phyloP scores from a whole-genome alignment of 2,888 invertebrate genomes.

The Lithophane ornitopus region DNA sequence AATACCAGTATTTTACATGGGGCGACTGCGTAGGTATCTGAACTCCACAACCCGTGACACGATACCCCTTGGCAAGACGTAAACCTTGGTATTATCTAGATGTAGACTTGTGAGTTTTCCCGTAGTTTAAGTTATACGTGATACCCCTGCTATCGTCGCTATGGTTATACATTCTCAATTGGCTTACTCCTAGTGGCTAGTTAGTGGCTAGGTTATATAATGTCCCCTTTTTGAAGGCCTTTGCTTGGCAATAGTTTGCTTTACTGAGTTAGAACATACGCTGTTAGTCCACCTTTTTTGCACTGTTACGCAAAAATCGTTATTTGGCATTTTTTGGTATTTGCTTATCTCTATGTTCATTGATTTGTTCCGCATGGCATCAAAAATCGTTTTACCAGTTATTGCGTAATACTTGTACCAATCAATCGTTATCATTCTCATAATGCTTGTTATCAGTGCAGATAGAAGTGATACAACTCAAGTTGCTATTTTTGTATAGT shows the following conservation, averaged over 20 bases:
- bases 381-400: background rate
- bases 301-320: background rate
- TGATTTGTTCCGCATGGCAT: background rate
- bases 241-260: background rate
- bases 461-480: background rate
- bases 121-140: background rate
- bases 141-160: background rate
- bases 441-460: constrained; percentile 7
- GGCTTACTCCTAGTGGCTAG: background rate
- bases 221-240: background rate
- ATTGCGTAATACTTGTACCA: constrained; percentile 21
- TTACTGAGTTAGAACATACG: background rate
- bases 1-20: background rate
- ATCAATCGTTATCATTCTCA: constrained; percentile 16
- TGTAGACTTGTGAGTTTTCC: background rate
- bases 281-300: background rate
- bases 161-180: background rate
- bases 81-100: background rate
- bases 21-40: background rate
- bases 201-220: background rate
- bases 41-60: background rate
- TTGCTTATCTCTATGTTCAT: constrained; percentile 1
- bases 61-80: background rate
- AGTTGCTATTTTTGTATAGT: background rate
- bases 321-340: background rate